Evolutionary conservation across 1,140 invertebrate species (phyloP), one percentile per base, ranked within the genome.

Genomic region (Paramacrobiotus metropolitanus): DNA sequence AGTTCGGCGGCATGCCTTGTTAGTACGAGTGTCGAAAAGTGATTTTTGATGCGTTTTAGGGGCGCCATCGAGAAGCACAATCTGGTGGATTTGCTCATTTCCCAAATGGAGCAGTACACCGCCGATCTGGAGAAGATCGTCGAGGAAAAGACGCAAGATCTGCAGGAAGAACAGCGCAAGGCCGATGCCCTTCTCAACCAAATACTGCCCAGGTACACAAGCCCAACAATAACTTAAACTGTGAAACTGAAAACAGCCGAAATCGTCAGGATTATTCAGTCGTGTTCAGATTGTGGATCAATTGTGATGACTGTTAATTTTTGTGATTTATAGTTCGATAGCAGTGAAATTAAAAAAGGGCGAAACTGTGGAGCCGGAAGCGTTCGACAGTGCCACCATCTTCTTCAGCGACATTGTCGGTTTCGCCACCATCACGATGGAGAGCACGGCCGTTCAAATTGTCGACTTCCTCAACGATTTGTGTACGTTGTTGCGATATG

Each of bases 151-250:
- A 96, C 91, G 0, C 84, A 89, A 70, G 86, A 92, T 71, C 71
- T 96, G 44, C 82, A 85, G 62, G 89, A 94, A 70, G 92, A 96
- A 73, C 95, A 96, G 71, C 88, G 90, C 72, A 93, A 94, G 77
- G 95, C 91, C 63, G 86, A 88, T 68, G 81, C 82, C n/a, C 70
- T 96, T 28, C 73, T 96, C 0, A 65, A 86, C 82, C 68, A 90
- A 74, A 94, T 97, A 90, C 72, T 97, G 59, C 93, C 93, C 0
- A 81, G 83, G 64, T 87, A 78, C 74, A 68, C 66, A 21, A 60
- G 34, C 60, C 34, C 24, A 15, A 0, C 9, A 64, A 30, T 44
- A 59, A 65, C 55, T 29, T 2, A 21, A 62, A 21, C 48, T 28
- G 2, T 65, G 18, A 21, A 63, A 20, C 21, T 65, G 55, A n/a